Percentiles rank a stretch among this genome's conserved stretches.
phyloP scores from a whole-genome alignment of 2,797 vertebrate species.

The Macrochelys suwanniensis region DNA sequence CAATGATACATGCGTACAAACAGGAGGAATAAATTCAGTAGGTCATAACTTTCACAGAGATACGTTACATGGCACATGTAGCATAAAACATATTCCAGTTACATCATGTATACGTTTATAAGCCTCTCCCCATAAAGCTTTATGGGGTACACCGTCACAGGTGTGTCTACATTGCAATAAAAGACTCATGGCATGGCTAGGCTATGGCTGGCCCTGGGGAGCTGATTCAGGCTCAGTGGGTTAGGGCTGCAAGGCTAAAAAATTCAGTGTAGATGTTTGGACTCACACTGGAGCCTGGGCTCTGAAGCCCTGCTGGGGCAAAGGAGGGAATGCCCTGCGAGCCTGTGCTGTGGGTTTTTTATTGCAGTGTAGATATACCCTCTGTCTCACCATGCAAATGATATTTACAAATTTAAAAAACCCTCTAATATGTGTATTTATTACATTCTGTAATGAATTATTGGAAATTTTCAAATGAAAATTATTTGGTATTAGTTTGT shows the following conservation, averaged over 20 bases:
- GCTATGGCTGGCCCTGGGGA: background rate
- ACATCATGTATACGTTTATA: too few relatives aligned
- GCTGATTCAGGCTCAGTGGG: background rate
- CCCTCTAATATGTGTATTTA: background rate
- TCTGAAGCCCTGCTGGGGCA: background rate
- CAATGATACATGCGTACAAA: too few relatives aligned
- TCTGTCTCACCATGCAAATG: background rate
- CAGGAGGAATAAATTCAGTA: too few relatives aligned
- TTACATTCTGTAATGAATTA: background rate
- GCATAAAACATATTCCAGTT: too few relatives aligned
- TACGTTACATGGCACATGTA: too few relatives aligned
- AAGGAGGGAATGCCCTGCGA: too few relatives aligned
- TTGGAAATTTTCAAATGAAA: conserved; percentile 18
- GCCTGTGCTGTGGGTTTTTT: background rate
- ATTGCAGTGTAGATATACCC: background rate
- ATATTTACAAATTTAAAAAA: background rate
- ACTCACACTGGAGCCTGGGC: background rate
- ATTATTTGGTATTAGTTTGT: background rate
- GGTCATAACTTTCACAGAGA: too few relatives aligned
- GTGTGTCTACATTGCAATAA: background rate
- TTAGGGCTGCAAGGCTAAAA: background rate
- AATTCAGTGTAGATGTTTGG: background rate
- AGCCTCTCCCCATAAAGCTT: too few relatives aligned
- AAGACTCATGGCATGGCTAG: background rate
- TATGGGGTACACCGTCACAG: too few relatives aligned